Percentiles rank a stretch among this genome's conserved stretches.
Evolutionary conservation across 1,140 invertebrate genomes (phyloP).

Genomic region (Copidosoma floridanum): DNA sequence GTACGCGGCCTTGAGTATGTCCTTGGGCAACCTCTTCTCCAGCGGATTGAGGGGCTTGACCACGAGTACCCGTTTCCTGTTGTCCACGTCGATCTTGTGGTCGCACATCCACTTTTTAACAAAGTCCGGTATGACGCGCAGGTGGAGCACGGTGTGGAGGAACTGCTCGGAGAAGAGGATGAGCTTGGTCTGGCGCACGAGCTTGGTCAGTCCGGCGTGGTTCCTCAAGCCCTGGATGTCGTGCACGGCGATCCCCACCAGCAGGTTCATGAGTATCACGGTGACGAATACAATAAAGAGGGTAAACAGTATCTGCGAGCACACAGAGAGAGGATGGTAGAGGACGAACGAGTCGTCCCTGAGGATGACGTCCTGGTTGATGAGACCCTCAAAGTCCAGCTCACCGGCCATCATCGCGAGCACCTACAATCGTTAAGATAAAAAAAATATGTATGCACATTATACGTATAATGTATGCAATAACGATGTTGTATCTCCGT

Average conservation of each 20-base stretch:
- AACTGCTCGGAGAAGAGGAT: slow-evolving; percentile 68
- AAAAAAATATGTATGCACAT: too few relatives aligned
- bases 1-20: slow-evolving; percentile 65
- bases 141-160: slow-evolving; percentile 66
- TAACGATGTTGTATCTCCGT: too few relatives aligned
- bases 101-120: slow-evolving; percentile 51
- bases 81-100: slow-evolving; percentile 52
- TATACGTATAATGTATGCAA: too few relatives aligned
- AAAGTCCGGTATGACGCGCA: slow-evolving; percentile 57
- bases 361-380: slow-evolving; percentile 54
- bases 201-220: slow-evolving; percentile 66
- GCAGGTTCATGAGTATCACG: slow-evolving; percentile 68
- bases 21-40: slow-evolving; percentile 64
- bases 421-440: too few relatives aligned
- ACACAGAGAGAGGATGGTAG: slow-evolving; percentile 56
- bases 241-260: slow-evolving; percentile 69
- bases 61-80: slow-evolving; percentile 55
- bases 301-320: slow-evolving; percentile 64
- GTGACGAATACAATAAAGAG: slow-evolving; percentile 67
- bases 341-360: slow-evolving; percentile 45
- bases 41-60: slow-evolving; percentile 66
- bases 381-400: slow-evolving; percentile 64
- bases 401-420: slow-evolving; percentile 72
- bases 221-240: slow-evolving; percentile 69
- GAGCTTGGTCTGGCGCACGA: slow-evolving; percentile 67